Base-by-base conservation (phyloP, 2,888 invertebrate genomes). In the Phania funesta region DNA sequence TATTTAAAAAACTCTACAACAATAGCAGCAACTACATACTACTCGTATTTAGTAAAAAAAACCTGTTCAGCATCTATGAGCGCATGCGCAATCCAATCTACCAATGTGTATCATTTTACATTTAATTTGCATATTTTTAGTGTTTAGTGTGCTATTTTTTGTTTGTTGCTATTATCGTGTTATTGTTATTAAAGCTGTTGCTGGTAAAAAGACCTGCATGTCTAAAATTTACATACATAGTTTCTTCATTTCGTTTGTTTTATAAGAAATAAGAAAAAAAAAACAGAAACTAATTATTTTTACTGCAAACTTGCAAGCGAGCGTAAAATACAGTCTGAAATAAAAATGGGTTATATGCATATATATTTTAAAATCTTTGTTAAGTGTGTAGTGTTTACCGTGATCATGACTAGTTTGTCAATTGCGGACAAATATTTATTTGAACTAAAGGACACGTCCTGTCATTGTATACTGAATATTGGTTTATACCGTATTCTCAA, bases 21-120 rank as follows among this genome's bases (percentile, higher is more conserved):
- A 73, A 46, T 13, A 67, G 35, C 38, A 22, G 62, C 60, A 64
- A 52, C 32, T 74, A 62, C 26, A 58, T 24, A 26, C 38, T 26
- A 54, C 18, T 68, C n/a, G n/a, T n/a, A n/a, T n/a, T n/a, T n/a
- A n/a, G 68, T 60, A 70, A 68, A 77, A 73, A 58, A 80, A 83
- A 83, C 71, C 64, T 68, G 83, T 80, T 83, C 73, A 77, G 83
- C 83, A 80, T 83, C 83, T 80, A 70, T 83, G 83, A 77, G 70
- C 79, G 79, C 83, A 80, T 83, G 83, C 83, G 77, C 80, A 83
- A 83, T 52, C 77, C 44, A 58, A 50, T 54, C 24, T 58, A 54
- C 32, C 58, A 70, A 68, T 54, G 54, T 74, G 74, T 68, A 82
- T 82, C 73, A 65, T 64, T 82, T 82, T 82, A 74, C 82, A n/a